These are phyloP conservation scores for Tragelaphus buxtoni DNA, from an alignment of 2,113 vertebrate genomes.

Conservation along the genomic window DNA sequence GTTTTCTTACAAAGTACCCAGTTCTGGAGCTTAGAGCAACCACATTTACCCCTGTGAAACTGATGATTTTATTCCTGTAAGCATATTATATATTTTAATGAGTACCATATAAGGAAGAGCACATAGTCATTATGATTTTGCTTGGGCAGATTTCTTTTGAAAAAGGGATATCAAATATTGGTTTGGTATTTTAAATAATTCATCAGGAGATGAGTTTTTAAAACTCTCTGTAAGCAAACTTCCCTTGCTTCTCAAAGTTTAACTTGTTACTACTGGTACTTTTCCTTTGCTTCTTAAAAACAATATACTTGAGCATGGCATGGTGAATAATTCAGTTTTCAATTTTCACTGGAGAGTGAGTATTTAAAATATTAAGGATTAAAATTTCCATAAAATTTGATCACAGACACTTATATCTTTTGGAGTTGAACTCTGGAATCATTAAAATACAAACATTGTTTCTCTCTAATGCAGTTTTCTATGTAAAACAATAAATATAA, in stretches of 20 bases:
- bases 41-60: background rate
- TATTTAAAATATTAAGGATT: constrained; percentile 3
- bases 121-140: background rate
- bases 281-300: background rate
- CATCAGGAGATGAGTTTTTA: background rate
- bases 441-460: constrained; percentile 23
- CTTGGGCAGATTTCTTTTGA: background rate
- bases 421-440: constrained; percentile 9
- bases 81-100: background rate
- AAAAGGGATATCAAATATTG: background rate
- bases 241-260: constrained; percentile 4
- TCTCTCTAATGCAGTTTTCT: constrained; percentile 27
- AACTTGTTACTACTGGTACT: background rate
- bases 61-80: background rate
- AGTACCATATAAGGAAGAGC: background rate
- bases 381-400: constrained; percentile 43
- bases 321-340: background rate
- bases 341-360: background rate
- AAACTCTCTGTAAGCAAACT: background rate
- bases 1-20: background rate
- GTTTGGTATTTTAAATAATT: constrained; percentile 11
- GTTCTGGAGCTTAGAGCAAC: background rate
- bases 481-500: constrained; percentile 46
- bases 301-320: background rate
- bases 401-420: constrained; percentile 4